Base-by-base conservation (phyloP, 92 coral and sea anemone species). In the Meandrina meandrites region DNA sequence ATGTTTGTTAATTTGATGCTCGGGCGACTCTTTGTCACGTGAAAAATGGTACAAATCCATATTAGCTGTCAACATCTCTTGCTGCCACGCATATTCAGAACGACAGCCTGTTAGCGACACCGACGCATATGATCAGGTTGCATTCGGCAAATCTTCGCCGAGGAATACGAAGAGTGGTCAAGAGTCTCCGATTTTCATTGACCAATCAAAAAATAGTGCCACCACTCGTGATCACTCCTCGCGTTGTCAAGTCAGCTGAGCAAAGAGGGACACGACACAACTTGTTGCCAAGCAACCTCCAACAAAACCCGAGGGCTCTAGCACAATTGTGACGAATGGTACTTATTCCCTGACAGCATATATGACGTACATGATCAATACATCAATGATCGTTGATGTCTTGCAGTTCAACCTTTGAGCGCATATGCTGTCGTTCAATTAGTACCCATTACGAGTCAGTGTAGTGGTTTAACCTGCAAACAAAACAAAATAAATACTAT, bases 391-490 rank as follows among this genome's bases (percentile, higher is more conserved):
- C 53, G 70, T 27, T 0, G 35, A 66, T 66, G 71, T n/a, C 34
- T 27, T 27, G 31, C 71, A 27, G 71, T 66, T 66, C 30, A 27
- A 28, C 35, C 17, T 9, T 10, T 66, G 71, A 66, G 71, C 5
- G 35, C 71, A 66, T 28, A 28, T 30, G 11, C 14, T 62, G 69
- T 58, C n/a, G n/a, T n/a, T n/a, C 17, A 51, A 14, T 12, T 9
- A 28, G 34, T 34, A 22, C 27, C 37, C 22, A 40, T 60, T 72
- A 90, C 4, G 93, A 90, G 84, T 90, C 93, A 31, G 88, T 79
- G 81, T 76, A 91, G 56, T 91, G 93, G 27, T 91, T 87, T 37
- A 91, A 70, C 75, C 93, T 91, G 68, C 56, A 86, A 76, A 31
- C 28, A 48, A 36, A 12, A 42, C 30, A 21, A 27, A 75, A 37